Base-by-base conservation (phyloP, 2,113 vertebrate species). In the Prolemur simus region DNA sequence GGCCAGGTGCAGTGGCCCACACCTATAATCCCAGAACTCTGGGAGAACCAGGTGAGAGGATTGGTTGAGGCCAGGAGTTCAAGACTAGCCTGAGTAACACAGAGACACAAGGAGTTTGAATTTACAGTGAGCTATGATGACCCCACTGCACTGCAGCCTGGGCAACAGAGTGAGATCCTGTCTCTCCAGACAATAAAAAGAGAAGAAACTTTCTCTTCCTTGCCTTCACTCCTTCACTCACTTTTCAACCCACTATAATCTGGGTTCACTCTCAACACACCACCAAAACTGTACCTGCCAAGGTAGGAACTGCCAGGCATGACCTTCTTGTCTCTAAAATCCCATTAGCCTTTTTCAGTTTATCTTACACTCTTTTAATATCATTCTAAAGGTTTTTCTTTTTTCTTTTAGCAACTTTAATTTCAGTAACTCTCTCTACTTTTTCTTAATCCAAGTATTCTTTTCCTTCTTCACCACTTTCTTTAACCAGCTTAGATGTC, bases 211-310 rank as follows among this genome's bases (percentile, higher is more conserved):
- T 25, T 21, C n/a, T 32, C 52, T 64, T 76, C 56, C 45, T 87
- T 27, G 42, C 34, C 32, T 95, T 84, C 17, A 32, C 42, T 91
- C 64, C 32, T 95, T 80, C 17, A n/a, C 42, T 91, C 64, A 87
- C 52, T 94, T 94, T 92, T 71, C 45, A 96, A 66, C n/a, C 66
- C 45, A n/a, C 86, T 91, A 18, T 49, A 58, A 94, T 8, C 39
- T 74, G 49, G 54, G 49, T 58, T 34, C 12, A 17, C 54, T 10
- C 49, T 89, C 45, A 47, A 18, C 29, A 60, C 17, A 29, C 23
- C 52, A 77, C 52, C 47, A 14, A 64, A 84, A 37, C 45, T 29
- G 11, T n/a, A 88, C 63, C 78, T 82, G 54, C 66, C 52, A 45
- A 11, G 39, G 27, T 6, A 68, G 81, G 11, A 78, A 80, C 69